Base-by-base conservation (phyloP, 2,888 invertebrate species). In the Odontocerum albicorne region DNA sequence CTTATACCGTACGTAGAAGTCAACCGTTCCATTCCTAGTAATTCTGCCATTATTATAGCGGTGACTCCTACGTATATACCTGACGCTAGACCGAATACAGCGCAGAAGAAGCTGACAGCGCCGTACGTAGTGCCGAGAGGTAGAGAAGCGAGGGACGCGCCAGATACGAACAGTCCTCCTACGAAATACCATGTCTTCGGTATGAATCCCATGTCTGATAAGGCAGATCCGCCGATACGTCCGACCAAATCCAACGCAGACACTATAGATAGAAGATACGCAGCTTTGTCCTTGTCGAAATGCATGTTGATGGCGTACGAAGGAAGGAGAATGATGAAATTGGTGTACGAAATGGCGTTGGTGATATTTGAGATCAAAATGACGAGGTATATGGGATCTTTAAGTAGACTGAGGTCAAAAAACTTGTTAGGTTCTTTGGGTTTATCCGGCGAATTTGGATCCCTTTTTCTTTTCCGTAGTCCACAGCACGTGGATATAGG, bases 1-100 rank as follows among this genome's bases (percentile, higher is more conserved):
- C 91, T 90, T 21, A 92, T 90, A 1, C 92, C 92, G 64, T 92
- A 92, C 0, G 91, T 90, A 0, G 91, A 90, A 66, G 91, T 90
- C 0, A 92, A 70, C n/a, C 89, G 79, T 62, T 92, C 91, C 0
- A 88, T 86, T 0, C 92, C 92, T 4, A 92, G 67, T 85, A 92
- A 86, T 66, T 92, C 92, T 0, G 91, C 90, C 89, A 92, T 90
- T 2, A 92, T 90, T 32, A 92, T 85, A 1, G 92, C 91, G 0
- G 91, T 91, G 10, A 92, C 86, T 2, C 92, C 92, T 0, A 91
- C 90, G 68, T 92, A 92, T 2, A 88, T 82, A 7, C 92, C 92
- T 0, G 92, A 91, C 2, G 91, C 87, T 12, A 92, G 72, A 1
- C 92, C 92, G 65, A 92, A 92, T 1, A 88, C 66, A 0, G 86